A percentile compares a stretch with the other conserved stretches of the same genome.
Conservation (phyloP, 2,888 invertebrate genomes). For the Cheilosia urbana region DNA sequence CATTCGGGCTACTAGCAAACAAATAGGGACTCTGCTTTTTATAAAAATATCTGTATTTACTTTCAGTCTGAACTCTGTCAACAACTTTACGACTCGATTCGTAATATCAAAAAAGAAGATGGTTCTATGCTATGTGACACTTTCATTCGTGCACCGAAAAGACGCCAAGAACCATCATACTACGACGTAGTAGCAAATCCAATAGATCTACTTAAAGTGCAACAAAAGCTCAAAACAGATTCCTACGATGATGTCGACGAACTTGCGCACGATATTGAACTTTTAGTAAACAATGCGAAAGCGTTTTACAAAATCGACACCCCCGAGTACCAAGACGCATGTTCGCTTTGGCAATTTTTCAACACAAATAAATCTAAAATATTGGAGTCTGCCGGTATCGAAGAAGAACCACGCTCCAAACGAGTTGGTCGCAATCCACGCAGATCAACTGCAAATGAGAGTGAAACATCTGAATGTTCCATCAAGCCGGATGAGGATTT, state of each 20-base stretch:
- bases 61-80: conserved; percentile 93
- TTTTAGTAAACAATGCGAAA: conserved; percentile 97
- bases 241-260: conserved; percentile 98
- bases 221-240: conserved; percentile 98
- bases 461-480: conserved; percentile 89
- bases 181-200: conserved; percentile 97
- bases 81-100: conserved; percentile 95
- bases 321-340: conserved; percentile 95
- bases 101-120: conserved; percentile 96
- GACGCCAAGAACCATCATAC: conserved; percentile 95
- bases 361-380: conserved; percentile 83
- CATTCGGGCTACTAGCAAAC: no score
- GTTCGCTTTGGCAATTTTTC: conserved; percentile 94
- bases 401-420: conserved; percentile 81
- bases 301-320: conserved; percentile 95
- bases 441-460: conserved; percentile 83
- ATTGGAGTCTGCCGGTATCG: conserved; percentile 81
- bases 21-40: no score
- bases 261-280: conserved; percentile 94
- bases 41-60: conserved; percentile 13
- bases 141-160: conserved; percentile 97
- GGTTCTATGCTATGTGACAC: conserved; percentile 95
- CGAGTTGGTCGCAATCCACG: conserved; percentile 81
- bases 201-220: conserved; percentile 96
- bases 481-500: conserved; percentile 90